These are phyloP conservation scores for Coelinius sp. DNA, from an alignment of 2,888 invertebrate species.

Conservation along the genomic window DNA sequence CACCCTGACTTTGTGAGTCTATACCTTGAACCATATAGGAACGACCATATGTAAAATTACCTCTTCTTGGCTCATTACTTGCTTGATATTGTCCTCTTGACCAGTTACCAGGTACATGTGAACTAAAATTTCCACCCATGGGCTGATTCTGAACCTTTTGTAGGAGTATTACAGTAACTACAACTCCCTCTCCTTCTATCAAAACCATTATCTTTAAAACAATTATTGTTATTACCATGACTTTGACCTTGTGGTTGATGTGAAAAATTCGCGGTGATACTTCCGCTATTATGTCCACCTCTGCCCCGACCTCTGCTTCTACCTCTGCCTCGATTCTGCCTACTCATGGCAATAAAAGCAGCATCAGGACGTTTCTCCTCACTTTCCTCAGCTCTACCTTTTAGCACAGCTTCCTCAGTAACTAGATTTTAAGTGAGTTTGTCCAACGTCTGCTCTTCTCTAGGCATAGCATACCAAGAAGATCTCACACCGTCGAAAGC, in stretches of 20 bases:
- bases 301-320: not conserved
- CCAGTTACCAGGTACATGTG: not conserved
- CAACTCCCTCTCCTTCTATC: slow-evolving; percentile 24
- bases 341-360: not conserved
- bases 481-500: slow-evolving; percentile 36
- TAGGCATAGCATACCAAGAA: slow-evolving; percentile 38
- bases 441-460: slow-evolving; percentile 25
- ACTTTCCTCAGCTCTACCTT: not conserved
- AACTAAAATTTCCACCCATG: not conserved
- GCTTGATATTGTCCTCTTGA: not conserved
- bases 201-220: not conserved
- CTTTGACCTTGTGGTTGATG: not conserved
- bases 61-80: not conserved
- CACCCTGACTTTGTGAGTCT: not conserved
- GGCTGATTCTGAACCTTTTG: not conserved
- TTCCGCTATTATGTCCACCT: too few relatives aligned
- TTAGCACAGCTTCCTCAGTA: slow-evolving; percentile 25
- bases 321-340: not conserved
- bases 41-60: not conserved
- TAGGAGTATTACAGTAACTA: slow-evolving; percentile 33
- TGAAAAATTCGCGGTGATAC: too few relatives aligned
- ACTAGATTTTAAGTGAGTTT: slow-evolving; percentile 34
- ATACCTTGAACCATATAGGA: not conserved
- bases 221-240: not conserved
- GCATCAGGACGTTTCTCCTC: not conserved